phyloP scores from a whole-genome alignment of 2,888 invertebrate genomes.

The Conus canariensis region DNA sequence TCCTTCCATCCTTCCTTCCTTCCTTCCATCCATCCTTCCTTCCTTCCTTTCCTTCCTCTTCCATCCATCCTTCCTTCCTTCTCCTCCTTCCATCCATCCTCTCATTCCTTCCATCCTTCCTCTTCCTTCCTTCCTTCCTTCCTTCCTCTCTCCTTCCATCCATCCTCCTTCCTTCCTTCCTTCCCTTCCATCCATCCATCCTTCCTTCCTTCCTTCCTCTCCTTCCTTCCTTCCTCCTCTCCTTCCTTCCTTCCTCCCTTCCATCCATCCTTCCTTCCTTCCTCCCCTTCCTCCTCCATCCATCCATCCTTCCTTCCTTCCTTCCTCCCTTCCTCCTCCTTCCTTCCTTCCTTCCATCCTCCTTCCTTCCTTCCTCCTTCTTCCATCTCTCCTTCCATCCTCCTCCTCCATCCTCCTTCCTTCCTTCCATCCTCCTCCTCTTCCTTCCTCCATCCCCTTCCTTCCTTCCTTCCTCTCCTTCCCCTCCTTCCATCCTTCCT shows the following conservation, averaged over 20 bases:
- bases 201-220: neutral
- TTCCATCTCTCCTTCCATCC: neutral
- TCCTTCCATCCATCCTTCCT: no score
- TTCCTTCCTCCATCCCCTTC: neutral
- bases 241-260: no score
- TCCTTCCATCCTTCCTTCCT: no score
- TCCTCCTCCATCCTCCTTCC: neutral
- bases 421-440: neutral
- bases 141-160: neutral
- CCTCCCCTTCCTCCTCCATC: neutral
- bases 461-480: accelerated
- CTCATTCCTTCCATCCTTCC: no score
- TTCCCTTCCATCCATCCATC: neutral
- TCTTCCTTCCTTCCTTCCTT: neutral
- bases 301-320: no score
- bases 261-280: neutral
- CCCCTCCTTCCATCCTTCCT: no score
- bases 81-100: no score
- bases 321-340: no score
- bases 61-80: neutral
- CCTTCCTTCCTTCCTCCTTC: no score
- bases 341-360: no score
- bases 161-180: no score
- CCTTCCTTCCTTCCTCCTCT: no score
- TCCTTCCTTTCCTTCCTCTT: neutral